phyloP scores from a whole-genome alignment of 2,888 invertebrate genomes.

The Megalurothrips usitatus region DNA sequence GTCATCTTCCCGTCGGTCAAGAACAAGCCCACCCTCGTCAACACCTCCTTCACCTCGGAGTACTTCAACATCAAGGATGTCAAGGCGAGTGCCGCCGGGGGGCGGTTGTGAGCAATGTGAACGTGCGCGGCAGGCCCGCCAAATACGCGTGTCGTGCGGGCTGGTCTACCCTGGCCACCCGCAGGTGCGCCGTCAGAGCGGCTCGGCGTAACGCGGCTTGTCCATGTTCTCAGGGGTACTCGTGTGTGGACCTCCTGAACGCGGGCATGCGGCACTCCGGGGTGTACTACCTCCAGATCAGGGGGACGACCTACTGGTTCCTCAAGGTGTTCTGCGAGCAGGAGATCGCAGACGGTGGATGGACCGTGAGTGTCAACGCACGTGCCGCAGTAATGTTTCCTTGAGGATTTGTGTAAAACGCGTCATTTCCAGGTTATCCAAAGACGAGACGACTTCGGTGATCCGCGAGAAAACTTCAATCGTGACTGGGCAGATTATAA shows the following conservation, averaged over 20 bases:
- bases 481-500: constrained; percentile 90
- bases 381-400: no score
- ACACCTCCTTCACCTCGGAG: constrained; percentile 77
- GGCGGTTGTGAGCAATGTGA: no score
- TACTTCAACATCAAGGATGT: constrained; percentile 70
- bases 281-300: constrained; percentile 82
- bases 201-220: background rate
- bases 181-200: no score
- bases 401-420: no score
- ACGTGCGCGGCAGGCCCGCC: background rate
- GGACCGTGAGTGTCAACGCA: constrained; percentile 68
- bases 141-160: no score
- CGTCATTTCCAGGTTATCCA: constrained; percentile 68
- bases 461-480: constrained; percentile 85
- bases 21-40: constrained; percentile 80
- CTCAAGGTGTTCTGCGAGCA: constrained; percentile 88
- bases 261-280: constrained; percentile 84
- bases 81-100: constrained; percentile 58
- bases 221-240: constrained; percentile 66
- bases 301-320: constrained; percentile 91
- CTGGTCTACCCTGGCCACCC: background rate
- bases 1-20: constrained; percentile 88
- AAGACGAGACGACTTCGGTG: constrained; percentile 80
- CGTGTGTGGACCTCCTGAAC: constrained; percentile 78
- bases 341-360: constrained; percentile 82